Evolutionary conservation across 1,140 invertebrate genomes (phyloP).

Genomic region (Drosophila mayri): DNA sequence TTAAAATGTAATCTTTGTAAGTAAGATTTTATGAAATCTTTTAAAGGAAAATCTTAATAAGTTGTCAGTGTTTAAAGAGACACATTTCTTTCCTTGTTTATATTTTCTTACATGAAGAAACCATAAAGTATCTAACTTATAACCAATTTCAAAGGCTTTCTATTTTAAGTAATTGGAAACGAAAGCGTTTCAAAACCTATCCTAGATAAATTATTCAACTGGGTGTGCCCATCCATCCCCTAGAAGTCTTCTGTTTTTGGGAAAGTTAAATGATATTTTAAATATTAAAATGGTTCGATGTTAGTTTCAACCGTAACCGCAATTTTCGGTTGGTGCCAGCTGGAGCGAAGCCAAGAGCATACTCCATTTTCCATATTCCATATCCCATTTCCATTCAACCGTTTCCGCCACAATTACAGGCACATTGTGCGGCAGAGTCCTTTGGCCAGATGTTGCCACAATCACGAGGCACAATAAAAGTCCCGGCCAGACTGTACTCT

Average conservation of each 20-base stretch:
- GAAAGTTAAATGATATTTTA: conserved; percentile 46
- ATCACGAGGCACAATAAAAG: conserved; percentile 40
- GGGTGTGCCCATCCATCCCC: not conserved
- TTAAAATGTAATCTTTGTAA: not conserved
- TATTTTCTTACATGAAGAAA: not conserved
- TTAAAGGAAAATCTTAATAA: not conserved
- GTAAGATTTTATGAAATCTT: not conserved
- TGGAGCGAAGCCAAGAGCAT: conserved; percentile 40
- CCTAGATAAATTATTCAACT: conserved; percentile 13
- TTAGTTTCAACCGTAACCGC: conserved; percentile 19
- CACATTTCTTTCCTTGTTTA: not conserved
- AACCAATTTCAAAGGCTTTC: not conserved
- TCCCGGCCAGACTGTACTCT: conserved; percentile 37
- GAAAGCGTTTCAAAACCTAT: not conserved
- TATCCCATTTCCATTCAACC: conserved; percentile 30
- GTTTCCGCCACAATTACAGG: conserved; percentile 47
- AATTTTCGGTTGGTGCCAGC: conserved; percentile 29
- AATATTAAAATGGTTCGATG: conserved; percentile 52
- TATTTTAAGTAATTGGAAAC: not conserved
- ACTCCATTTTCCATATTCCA: conserved; percentile 24
- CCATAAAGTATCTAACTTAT: not conserved
- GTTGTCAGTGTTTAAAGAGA: not conserved
- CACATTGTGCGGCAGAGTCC: conserved; percentile 36
- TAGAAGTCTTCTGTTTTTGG: not conserved
- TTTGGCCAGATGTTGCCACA: conserved; percentile 46